Percentiles rank a stretch among this genome's conserved stretches.
These are phyloP conservation scores for Staurois parvus DNA, from an alignment of 2,797 vertebrate genomes.

Conservation along the genomic window DNA sequence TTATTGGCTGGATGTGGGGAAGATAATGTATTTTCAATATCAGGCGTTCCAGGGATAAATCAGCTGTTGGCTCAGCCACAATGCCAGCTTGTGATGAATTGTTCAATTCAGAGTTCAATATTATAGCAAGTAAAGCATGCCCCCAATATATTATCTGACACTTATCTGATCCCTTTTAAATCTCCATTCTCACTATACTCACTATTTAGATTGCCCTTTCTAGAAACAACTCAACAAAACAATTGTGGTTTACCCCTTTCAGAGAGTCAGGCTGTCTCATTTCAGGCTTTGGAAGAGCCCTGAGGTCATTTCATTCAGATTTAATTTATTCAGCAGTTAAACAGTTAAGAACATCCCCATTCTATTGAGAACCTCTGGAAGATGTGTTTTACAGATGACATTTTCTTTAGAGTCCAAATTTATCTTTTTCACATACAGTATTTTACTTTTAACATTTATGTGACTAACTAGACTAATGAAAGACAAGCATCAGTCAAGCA, in stretches of 20 bases:
- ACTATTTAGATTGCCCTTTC: conserved; percentile 25
- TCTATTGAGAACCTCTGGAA: too few relatives aligned
- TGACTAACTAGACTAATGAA: too few relatives aligned
- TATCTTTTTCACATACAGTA: too few relatives aligned
- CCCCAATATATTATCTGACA: conserved; percentile 36
- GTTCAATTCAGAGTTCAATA: conserved; percentile 44
- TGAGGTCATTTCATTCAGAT: conserved; percentile 1
- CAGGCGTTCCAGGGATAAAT: not conserved
- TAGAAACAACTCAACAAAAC: not conserved
- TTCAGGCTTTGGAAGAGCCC: conserved; percentile 11
- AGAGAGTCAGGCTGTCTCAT: conserved; percentile 20
- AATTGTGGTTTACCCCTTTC: conserved; percentile 8
- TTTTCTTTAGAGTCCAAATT: too few relatives aligned
- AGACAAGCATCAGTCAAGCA: too few relatives aligned
- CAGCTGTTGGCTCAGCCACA: conserved; percentile 11
- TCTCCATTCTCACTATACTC: not conserved
- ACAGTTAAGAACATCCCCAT: conserved; percentile 23
- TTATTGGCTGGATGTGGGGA: conserved; percentile 45
- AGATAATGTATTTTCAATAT: conserved; percentile 55
- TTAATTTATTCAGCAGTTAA: conserved; percentile 40
- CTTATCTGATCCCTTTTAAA: conserved; percentile 19
- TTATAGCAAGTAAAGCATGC: conserved; percentile 35
- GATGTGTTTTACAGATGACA: too few relatives aligned
- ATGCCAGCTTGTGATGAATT: conserved; percentile 38
- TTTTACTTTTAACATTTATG: too few relatives aligned